Conservation (phyloP, 2,797 vertebrate species). For the Muscicapa comitata region DNA sequence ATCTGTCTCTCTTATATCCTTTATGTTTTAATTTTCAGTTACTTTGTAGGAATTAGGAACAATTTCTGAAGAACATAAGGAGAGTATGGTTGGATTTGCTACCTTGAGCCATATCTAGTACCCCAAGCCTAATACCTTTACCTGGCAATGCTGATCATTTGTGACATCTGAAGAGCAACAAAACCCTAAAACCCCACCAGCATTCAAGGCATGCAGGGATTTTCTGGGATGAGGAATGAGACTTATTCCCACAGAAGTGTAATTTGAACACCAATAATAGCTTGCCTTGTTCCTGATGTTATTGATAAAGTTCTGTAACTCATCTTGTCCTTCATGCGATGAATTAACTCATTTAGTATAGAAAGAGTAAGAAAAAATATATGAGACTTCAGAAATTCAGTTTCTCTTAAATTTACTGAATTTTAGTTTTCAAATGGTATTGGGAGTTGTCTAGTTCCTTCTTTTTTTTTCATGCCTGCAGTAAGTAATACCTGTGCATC, state of each 20-base stretch:
- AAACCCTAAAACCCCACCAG: accelerated
- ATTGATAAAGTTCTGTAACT: neutral
- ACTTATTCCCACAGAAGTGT: neutral
- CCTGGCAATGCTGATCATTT: neutral
- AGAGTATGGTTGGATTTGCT: neutral
- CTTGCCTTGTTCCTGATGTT: neutral
- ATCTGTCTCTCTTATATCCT: neutral
- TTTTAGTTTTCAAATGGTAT: neutral
- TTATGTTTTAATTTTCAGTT: neutral
- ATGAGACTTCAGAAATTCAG: neutral
- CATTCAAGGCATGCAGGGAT: neutral
- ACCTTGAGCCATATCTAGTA: neutral
- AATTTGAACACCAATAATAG: neutral
- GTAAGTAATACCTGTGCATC: neutral
- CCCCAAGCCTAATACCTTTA: neutral
- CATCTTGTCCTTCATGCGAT: neutral
- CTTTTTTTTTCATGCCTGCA: neutral
- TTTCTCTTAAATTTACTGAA: neutral
- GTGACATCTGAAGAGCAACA: neutral
- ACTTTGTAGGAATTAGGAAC: neutral
- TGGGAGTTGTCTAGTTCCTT: neutral
- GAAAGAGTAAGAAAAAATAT: neutral
- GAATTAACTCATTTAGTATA: neutral
- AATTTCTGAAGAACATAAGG: neutral
- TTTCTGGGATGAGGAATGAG: neutral